phyloP scores from a whole-genome alignment of 1,140 invertebrate genomes.

The Mizuhopecten yessoensis region DNA sequence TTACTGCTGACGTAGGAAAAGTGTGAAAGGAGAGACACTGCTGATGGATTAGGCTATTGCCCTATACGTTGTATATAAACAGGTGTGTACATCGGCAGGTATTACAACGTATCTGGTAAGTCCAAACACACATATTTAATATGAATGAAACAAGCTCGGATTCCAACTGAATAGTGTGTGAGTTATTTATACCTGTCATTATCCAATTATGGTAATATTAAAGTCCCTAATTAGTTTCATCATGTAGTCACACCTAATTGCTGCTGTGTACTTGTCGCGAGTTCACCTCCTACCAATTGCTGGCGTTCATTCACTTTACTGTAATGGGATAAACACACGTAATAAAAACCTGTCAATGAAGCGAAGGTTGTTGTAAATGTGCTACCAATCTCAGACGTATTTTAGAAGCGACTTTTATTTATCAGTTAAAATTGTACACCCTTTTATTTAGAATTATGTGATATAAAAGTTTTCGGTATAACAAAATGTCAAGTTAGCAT shows the following conservation, averaged over 20 bases:
- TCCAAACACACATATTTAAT: not conserved
- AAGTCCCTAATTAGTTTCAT: not conserved
- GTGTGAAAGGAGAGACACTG: too few relatives aligned
- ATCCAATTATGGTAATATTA: not conserved
- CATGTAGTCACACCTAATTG: not conserved
- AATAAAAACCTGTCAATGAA: slow-evolving; percentile 5
- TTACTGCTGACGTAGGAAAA: too few relatives aligned
- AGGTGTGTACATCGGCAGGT: too few relatives aligned
- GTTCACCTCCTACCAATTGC: not conserved
- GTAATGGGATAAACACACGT: not conserved
- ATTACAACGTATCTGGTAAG: not conserved
- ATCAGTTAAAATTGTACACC: too few relatives aligned
- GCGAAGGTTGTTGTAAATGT: not conserved
- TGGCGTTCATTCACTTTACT: not conserved
- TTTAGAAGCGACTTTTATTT: not conserved
- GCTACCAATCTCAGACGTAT: too few relatives aligned
- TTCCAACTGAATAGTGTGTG: not conserved
- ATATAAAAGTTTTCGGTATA: too few relatives aligned
- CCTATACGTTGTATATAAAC: too few relatives aligned
- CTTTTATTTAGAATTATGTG: too few relatives aligned
- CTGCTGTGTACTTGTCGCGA: not conserved
- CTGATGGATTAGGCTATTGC: too few relatives aligned
- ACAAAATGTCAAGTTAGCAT: too few relatives aligned
- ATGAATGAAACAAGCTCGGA: slow-evolving; percentile 5
- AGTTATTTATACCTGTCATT: not conserved